A percentile compares a stretch with the other conserved stretches of the same genome.
Conservation (phyloP, 2,113 vertebrate genomes). For the Melanotaenia duboulayi region DNA sequence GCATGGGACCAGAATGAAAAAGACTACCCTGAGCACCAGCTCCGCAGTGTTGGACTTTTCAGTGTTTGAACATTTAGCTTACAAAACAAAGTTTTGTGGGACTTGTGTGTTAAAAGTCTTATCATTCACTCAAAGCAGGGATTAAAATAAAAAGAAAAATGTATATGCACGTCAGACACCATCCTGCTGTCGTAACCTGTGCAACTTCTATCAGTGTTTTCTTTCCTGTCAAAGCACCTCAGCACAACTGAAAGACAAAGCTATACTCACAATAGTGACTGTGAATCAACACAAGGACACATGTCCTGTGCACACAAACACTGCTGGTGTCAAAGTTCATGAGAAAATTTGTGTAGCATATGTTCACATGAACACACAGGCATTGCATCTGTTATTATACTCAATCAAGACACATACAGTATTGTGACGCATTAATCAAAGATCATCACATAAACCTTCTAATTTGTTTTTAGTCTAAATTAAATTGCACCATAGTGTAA, state of each 20-base stretch:
- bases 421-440: too few species aligned
- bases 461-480: too few species aligned
- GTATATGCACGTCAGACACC: conserved; percentile 16
- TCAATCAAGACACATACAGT: background rate
- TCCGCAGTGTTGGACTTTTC: conserved; percentile 3
- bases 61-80: conserved; percentile 1
- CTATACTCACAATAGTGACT: background rate
- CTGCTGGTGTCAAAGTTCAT: conserved; percentile 68
- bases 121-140: background rate
- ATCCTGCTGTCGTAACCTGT: conserved; percentile 17
- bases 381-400: background rate
- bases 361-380: conserved; percentile 1
- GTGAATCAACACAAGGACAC: conserved; percentile 13
- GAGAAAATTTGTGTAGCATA: conserved; percentile 58
- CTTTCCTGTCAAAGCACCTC: conserved; percentile 53
- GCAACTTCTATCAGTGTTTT: conserved; percentile 60
- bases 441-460: too few species aligned
- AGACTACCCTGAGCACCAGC: conserved; percentile 28
- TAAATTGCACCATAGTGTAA: background rate
- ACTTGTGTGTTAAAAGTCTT: background rate
- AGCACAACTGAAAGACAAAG: conserved; percentile 9
- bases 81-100: background rate
- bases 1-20: conserved; percentile 54
- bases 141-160: conserved; percentile 6
- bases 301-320: conserved; percentile 40